Conservation (phyloP, 2,113 vertebrate genomes). For the Hypocryptadius cinnamomeus region DNA sequence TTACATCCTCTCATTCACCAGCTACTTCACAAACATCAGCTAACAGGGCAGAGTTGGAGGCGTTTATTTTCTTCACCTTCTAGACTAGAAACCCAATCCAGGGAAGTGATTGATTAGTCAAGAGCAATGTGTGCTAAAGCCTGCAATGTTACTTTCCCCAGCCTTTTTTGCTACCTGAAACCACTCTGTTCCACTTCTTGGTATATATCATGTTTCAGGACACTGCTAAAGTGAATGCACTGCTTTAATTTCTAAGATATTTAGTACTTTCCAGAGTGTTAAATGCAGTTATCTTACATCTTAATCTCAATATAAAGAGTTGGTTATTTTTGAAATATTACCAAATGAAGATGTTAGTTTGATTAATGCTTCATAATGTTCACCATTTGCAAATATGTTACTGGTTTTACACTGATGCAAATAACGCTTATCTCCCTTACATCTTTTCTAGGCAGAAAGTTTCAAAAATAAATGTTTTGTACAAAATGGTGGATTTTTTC, state of each 20-base stretch:
- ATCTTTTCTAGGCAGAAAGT: neutral
- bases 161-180: neutral
- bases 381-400: neutral
- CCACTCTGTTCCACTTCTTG: neutral
- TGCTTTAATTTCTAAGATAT: neutral
- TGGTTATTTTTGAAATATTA: neutral
- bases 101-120: constrained; percentile 8
- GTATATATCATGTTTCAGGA: neutral
- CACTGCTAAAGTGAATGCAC: neutral
- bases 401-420: neutral
- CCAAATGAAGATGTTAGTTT: neutral
- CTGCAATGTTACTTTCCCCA: neutral
- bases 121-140: neutral
- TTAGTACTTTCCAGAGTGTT: neutral
- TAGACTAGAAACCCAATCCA: neutral
- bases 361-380: neutral
- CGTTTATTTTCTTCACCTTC: constrained; percentile 10
- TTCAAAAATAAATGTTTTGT: neutral
- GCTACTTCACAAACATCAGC: neutral
- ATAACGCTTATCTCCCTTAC: neutral
- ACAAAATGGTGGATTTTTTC: neutral
- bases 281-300: neutral
- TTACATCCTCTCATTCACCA: neutral
- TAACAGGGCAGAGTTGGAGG: neutral
- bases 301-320: neutral